A percentile compares a stretch with the other conserved stretches of the same genome.
Conservation (phyloP, 2,797 vertebrate species). For the Spondyliosoma cantharus region DNA sequence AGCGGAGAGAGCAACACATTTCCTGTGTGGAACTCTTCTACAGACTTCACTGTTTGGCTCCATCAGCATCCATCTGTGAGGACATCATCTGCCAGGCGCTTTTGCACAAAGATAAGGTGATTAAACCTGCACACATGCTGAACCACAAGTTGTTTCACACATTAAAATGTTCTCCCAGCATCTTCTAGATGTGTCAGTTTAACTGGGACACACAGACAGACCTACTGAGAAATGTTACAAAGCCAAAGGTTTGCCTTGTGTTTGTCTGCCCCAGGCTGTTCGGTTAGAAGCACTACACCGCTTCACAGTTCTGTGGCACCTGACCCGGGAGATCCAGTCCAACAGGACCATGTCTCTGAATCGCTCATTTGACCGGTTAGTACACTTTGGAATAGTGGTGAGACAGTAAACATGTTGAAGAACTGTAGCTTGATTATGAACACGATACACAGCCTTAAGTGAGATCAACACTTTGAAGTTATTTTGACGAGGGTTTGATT, state of each 20-base stretch:
- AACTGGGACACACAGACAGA: slow-evolving; percentile 25
- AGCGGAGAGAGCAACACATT: slow-evolving; percentile 92
- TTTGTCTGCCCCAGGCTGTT: slow-evolving; percentile 73
- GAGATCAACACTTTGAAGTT: neutral
- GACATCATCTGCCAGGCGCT: slow-evolving; percentile 96
- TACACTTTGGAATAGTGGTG: slow-evolving; percentile 5
- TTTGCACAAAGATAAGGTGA: slow-evolving; percentile 91
- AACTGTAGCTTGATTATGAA: neutral
- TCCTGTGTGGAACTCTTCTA: slow-evolving; percentile 96
- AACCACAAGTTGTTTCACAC: neutral
- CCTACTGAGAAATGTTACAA: neutral
- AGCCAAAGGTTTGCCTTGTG: slow-evolving; percentile 26
- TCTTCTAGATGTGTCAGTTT: neutral
- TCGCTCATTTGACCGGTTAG: slow-evolving; percentile 96
- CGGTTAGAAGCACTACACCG: slow-evolving; percentile 93
- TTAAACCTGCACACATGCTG: slow-evolving; percentile 1
- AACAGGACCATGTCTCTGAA: slow-evolving; percentile 91
- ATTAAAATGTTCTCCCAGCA: neutral
- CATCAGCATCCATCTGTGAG: slow-evolving; percentile 92
- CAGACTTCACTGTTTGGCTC: slow-evolving; percentile 95
- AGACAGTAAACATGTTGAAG: neutral
- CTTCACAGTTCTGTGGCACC: slow-evolving; percentile 97
- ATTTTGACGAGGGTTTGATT: neutral
- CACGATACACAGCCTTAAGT: neutral
- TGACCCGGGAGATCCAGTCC: slow-evolving; percentile 94